Conservation (phyloP, 2,113 vertebrate genomes). For the Ellobius talpinus region DNA sequence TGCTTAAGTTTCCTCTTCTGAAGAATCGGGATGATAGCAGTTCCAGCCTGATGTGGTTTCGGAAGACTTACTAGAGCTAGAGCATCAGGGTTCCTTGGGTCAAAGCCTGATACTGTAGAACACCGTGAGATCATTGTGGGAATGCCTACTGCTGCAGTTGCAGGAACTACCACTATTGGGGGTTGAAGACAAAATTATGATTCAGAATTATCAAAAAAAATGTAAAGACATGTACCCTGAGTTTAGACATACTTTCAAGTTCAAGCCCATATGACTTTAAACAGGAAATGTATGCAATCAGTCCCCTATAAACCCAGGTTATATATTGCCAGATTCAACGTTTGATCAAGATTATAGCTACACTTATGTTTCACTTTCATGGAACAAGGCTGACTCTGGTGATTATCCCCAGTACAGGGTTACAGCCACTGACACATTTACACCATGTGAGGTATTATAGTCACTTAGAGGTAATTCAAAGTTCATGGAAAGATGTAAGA, state of each 20-base stretch:
- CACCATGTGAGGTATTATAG: no score
- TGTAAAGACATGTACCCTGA: background rate
- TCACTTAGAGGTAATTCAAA: background rate
- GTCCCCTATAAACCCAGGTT: background rate
- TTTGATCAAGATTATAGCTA: background rate
- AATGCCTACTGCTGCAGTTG: no score
- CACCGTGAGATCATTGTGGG: background rate
- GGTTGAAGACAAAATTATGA: background rate
- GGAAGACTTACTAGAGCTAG: no score
- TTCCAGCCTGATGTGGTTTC: background rate
- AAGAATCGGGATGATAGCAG: background rate
- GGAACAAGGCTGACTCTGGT: background rate
- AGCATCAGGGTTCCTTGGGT: background rate
- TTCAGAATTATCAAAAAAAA: background rate
- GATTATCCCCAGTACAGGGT: no score
- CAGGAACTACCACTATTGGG: background rate
- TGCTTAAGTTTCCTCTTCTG: background rate
- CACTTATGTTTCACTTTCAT: no score
- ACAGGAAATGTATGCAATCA: background rate
- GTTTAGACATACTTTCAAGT: background rate
- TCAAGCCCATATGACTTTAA: background rate
- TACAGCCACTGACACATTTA: background rate
- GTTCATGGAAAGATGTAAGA: background rate
- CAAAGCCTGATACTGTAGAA: background rate
- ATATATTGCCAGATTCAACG: background rate